A percentile compares a stretch with the other conserved stretches of the same genome.
phyloP scores from a whole-genome alignment of 64 coral and sea anemone genomes.

The Montipora capricornis region DNA sequence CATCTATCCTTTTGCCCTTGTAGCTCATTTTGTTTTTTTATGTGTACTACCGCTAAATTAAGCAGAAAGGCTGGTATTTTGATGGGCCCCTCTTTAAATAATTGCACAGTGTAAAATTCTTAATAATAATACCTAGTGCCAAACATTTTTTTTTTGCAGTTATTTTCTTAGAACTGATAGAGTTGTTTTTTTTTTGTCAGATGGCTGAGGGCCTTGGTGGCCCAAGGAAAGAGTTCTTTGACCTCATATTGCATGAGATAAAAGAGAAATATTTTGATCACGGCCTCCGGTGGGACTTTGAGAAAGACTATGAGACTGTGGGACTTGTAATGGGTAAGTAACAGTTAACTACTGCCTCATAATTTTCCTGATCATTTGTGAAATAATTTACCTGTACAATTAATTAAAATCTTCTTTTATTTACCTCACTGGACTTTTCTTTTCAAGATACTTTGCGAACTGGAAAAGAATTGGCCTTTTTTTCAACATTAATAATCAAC shows the following conservation, averaged over 20 bases:
- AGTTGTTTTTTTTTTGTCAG: not conserved
- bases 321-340: too few relatives aligned
- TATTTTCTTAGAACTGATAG: not conserved
- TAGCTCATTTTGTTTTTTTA: slow-evolving; percentile 1
- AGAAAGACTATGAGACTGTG: too few relatives aligned
- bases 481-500: too few relatives aligned
- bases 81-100: not conserved
- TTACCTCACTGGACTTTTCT: too few relatives aligned
- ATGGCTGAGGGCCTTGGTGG: not conserved
- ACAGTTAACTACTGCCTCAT: too few relatives aligned
- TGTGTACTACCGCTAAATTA: slow-evolving; percentile 5
- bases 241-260: not conserved
- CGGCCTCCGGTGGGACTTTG: not conserved
- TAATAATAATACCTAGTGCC: not conserved
- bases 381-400: too few relatives aligned
- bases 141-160: not conserved
- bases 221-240: not conserved
- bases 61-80: slow-evolving; percentile 5
- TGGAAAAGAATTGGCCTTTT: too few relatives aligned
- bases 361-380: too few relatives aligned
- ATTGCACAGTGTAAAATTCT: not conserved
- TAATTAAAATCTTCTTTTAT: not conserved
- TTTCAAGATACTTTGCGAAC: too few relatives aligned
- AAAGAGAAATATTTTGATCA: not conserved
- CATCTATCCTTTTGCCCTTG: slow-evolving; percentile 1